phyloP scores from a whole-genome alignment of 2,888 invertebrate species.

The Platerodrilus igneus region DNA sequence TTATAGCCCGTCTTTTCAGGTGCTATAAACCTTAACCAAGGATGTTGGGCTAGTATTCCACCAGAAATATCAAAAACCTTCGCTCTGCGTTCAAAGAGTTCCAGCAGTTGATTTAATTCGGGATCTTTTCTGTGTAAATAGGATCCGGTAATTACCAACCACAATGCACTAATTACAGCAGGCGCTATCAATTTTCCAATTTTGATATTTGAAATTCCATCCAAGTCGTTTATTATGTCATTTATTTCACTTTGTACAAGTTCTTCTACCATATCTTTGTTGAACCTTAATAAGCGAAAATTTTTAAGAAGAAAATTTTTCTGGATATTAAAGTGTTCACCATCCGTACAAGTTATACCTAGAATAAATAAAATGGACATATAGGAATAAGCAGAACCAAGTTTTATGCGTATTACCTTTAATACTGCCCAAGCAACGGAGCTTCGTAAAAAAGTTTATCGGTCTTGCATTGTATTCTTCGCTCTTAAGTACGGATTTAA shows the following conservation, averaged over 20 bases:
- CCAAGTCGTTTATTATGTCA: constrained; percentile 13
- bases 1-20: constrained; percentile 60
- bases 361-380: too few species aligned
- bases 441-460: constrained; percentile 58
- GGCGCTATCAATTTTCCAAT: constrained; percentile 49
- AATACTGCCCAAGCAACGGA: constrained; percentile 60
- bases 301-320: constrained; percentile 51
- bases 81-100: constrained; percentile 50
- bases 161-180: constrained; percentile 61
- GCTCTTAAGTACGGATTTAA: constrained; percentile 52
- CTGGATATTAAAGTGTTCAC: constrained; percentile 52
- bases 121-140: constrained; percentile 48
- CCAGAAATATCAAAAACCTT: constrained; percentile 50
- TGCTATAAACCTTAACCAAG: constrained; percentile 59
- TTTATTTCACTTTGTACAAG: constrained; percentile 49
- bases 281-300: constrained; percentile 52
- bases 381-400: too few species aligned
- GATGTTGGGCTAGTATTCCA: constrained; percentile 51
- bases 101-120: constrained; percentile 47
- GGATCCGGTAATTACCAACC: constrained; percentile 55
- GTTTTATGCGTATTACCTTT: constrained; percentile 51
- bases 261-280: constrained; percentile 51
- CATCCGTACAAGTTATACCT: constrained; percentile 59
- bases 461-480: constrained; percentile 64
- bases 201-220: constrained; percentile 35